Conservation (phyloP, 2,888 invertebrate genomes). For the Biston betularia region DNA sequence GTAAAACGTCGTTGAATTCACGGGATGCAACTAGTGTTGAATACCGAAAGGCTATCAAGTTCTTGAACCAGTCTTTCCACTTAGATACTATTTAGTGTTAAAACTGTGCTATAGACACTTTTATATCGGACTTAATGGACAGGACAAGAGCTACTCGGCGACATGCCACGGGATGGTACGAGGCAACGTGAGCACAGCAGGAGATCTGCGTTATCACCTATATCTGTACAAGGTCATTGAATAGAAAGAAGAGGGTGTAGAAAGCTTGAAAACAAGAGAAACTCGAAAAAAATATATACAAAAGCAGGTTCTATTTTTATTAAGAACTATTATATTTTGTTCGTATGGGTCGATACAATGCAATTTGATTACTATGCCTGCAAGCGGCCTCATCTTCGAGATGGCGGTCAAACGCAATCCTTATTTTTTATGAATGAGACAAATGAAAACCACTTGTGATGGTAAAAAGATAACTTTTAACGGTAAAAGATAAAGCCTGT, state of each 20-base stretch:
- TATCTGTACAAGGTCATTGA: neutral
- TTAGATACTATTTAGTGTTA: conserved; percentile 40
- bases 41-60: conserved; percentile 14
- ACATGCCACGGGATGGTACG: conserved; percentile 33
- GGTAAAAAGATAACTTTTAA: no score
- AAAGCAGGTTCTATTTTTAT: no score
- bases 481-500: no score
- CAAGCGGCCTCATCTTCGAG: no score
- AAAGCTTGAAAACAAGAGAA: neutral
- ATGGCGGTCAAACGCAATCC: no score
- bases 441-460: no score
- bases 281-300: neutral
- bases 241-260: conserved; percentile 1
- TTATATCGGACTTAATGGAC: conserved; percentile 46
- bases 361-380: no score
- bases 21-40: neutral
- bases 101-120: conserved; percentile 4
- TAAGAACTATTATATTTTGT: no score
- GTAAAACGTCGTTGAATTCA: no score
- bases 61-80: conserved; percentile 19
- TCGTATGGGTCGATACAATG: no score
- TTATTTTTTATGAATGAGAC: no score
- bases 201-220: conserved; percentile 20
- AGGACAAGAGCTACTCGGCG: conserved; percentile 51
- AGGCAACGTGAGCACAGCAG: conserved; percentile 17